A percentile compares a stretch with the other conserved stretches of the same genome.
phyloP scores from a whole-genome alignment of 1,140 invertebrate species.

The Diorhabda elongata region DNA sequence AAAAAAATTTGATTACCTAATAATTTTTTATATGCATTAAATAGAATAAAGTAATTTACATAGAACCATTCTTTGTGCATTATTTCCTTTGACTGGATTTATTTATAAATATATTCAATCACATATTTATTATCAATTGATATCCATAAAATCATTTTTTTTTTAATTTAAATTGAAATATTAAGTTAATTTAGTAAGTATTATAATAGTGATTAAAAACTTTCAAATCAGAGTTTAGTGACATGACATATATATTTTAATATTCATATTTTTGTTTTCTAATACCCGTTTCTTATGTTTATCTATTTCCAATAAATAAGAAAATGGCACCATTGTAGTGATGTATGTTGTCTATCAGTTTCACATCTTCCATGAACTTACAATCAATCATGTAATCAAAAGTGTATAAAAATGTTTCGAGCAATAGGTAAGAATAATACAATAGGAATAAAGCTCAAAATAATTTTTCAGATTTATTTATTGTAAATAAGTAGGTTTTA shows the following conservation, averaged over 20 bases:
- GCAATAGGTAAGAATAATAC: neutral
- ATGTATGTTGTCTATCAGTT: neutral
- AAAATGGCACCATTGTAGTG: neutral
- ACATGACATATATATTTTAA: neutral
- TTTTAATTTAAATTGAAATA: too few relatives aligned
- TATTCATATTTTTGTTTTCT: slow-evolving; percentile 1
- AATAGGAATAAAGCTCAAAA: slow-evolving; percentile 15
- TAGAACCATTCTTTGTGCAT: too few relatives aligned
- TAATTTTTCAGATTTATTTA: slow-evolving; percentile 33
- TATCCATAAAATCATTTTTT: too few relatives aligned
- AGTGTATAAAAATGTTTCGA: neutral
- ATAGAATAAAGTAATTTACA: too few relatives aligned
- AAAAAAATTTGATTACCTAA: too few relatives aligned
- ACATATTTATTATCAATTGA: too few relatives aligned
- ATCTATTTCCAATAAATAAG: neutral
- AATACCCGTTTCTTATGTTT: neutral
- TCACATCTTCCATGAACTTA: neutral
- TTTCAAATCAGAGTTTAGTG: too few relatives aligned
- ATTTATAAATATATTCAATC: too few relatives aligned
- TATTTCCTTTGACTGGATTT: too few relatives aligned
- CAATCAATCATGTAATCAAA: neutral
- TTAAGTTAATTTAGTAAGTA: too few relatives aligned
- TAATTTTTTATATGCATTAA: too few relatives aligned
- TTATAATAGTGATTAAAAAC: too few relatives aligned
- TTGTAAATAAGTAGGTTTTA: slow-evolving; percentile 39